These are phyloP conservation scores for Allobates femoralis DNA, from an alignment of 2,797 vertebrate genomes.

Conservation along the genomic window DNA sequence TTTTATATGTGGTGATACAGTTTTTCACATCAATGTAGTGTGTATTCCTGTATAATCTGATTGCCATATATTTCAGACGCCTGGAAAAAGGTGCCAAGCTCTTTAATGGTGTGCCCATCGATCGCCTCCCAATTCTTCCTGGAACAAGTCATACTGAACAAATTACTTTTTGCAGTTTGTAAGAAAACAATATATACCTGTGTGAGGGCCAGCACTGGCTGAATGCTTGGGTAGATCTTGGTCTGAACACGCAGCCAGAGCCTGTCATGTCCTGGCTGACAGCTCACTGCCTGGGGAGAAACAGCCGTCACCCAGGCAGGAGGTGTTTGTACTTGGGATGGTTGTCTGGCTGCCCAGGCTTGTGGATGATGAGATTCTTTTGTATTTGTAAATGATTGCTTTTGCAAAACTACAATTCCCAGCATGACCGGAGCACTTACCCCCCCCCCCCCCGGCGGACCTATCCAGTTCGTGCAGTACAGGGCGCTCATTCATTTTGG, in stretches of 20 bases:
- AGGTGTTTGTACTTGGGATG: slow-evolving; percentile 3
- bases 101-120: no score
- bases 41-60: not conserved
- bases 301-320: not conserved
- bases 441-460: no score
- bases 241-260: not conserved
- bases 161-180: not conserved
- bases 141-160: not conserved
- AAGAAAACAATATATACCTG: not conserved
- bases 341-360: slow-evolving; percentile 19
- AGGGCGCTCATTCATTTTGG: no score
- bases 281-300: slow-evolving; percentile 21
- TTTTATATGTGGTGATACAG: no score
- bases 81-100: not conserved
- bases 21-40: no score
- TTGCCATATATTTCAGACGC: not conserved
- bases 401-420: not conserved
- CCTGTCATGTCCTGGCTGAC: slow-evolving; percentile 28
- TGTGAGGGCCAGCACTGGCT: not conserved
- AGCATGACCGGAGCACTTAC: not conserved
- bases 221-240: not conserved
- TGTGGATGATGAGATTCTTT: slow-evolving; percentile 13
- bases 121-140: no score
- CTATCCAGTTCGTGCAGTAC: no score
- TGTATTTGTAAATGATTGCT: not conserved